phyloP scores from a whole-genome alignment of 2,888 invertebrate genomes.

The Therioaphis trifolii region DNA sequence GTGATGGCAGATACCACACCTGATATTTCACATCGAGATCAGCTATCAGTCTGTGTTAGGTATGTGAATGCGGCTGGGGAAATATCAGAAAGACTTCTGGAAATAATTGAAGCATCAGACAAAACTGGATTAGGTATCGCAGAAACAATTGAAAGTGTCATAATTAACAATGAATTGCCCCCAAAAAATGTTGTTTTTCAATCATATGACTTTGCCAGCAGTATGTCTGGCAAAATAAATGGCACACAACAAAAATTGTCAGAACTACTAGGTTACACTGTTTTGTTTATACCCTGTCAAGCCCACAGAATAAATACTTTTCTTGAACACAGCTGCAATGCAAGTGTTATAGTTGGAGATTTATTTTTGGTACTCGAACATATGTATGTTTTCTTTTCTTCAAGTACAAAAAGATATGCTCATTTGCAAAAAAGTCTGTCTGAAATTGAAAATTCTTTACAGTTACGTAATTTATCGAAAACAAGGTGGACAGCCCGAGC shows the following conservation, averaged over 20 bases:
- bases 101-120: neutral
- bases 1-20: conserved; percentile 19
- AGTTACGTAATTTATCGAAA: neutral
- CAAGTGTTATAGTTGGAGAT: conserved; percentile 5
- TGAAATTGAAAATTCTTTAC: conserved; percentile 28
- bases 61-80: neutral
- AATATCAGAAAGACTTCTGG: neutral
- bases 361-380: conserved; percentile 27
- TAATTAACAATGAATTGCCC: conserved; percentile 6
- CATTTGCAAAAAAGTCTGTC: conserved; percentile 16
- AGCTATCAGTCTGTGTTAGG: neutral
- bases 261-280: too few species aligned
- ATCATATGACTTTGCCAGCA: too few species aligned
- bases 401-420: conserved; percentile 40
- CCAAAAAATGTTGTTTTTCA: conserved; percentile 3
- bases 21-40: neutral
- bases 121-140: neutral
- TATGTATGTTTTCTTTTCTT: conserved; percentile 29
- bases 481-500: conserved; percentile 44
- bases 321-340: conserved; percentile 42
- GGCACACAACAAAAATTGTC: too few species aligned
- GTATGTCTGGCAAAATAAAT: too few species aligned
- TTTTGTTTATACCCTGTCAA: too few species aligned
- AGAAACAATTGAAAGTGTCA: neutral
- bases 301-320: conserved; percentile 32